Conservation (phyloP, 1,140 invertebrate species). For the Acromyrmex echinatior region DNA sequence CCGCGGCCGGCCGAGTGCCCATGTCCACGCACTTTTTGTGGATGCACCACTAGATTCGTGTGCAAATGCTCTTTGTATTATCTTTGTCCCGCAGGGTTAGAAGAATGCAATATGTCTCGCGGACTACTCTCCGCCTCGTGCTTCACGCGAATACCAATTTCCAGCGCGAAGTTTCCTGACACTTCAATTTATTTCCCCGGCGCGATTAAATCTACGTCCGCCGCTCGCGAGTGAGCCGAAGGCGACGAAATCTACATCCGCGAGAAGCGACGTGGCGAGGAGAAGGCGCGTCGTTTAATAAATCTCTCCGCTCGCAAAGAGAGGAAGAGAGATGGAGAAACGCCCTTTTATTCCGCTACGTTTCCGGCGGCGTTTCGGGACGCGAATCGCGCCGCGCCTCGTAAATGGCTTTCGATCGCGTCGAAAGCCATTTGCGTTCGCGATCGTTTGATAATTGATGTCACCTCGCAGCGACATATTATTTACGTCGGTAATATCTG, state of each 20-base stretch:
- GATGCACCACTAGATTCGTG: constrained; percentile 89
- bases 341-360: constrained; percentile 46
- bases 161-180: constrained; percentile 56
- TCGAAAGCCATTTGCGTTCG: constrained; percentile 38
- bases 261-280: constrained; percentile 32
- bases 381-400: constrained; percentile 28
- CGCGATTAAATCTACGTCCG: constrained; percentile 63
- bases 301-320: constrained; percentile 33
- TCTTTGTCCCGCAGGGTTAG: constrained; percentile 14
- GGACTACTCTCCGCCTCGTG: neutral
- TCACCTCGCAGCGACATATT: constrained; percentile 41
- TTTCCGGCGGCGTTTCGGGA: constrained; percentile 38
- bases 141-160: constrained; percentile 55
- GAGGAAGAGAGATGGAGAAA: constrained; percentile 7
- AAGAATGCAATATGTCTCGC: constrained; percentile 39
- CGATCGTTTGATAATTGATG: constrained; percentile 54
- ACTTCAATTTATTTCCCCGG: constrained; percentile 59
- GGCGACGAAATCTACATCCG: constrained; percentile 63
- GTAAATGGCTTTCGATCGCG: constrained; percentile 52
- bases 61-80: constrained; percentile 1
- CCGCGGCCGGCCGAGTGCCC: constrained; percentile 88
- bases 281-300: constrained; percentile 50
- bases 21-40: constrained; percentile 89
- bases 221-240: constrained; percentile 52
- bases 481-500: constrained; percentile 42